Evolutionary conservation across 2,888 invertebrate species (phyloP).

Genomic region (Aelia acuminata): DNA sequence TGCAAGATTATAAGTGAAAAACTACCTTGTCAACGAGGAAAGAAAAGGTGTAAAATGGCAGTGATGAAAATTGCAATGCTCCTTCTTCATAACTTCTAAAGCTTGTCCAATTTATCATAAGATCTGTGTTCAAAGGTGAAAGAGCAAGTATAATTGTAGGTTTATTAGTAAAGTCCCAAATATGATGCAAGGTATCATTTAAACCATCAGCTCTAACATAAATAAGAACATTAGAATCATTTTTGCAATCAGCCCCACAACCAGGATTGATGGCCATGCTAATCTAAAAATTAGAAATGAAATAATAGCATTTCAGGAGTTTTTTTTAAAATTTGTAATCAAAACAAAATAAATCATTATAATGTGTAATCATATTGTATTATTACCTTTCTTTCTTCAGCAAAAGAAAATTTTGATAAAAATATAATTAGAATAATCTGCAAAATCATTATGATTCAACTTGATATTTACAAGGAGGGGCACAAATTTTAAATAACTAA

Average conservation of each 20-base stretch:
- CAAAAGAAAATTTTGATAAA: background rate
- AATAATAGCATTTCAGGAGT: background rate
- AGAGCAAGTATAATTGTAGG: conserved; percentile 75
- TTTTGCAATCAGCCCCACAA: conserved; percentile 67
- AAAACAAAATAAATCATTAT: background rate
- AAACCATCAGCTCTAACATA: conserved; percentile 74
- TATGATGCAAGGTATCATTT: conserved; percentile 76
- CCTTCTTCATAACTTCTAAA: conserved; percentile 67
- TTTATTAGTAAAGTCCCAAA: conserved; percentile 77
- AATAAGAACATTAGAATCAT: conserved; percentile 69
- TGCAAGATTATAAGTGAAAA: conserved; percentile 11
- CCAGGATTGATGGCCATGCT: conserved; percentile 68
- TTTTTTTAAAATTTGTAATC: background rate
- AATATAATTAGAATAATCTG: background rate
- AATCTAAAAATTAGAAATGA: conserved; percentile 66
- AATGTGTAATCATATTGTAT: background rate
- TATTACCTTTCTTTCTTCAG: conserved; percentile 41
- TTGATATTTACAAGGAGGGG: background rate
- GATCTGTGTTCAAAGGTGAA: conserved; percentile 70
- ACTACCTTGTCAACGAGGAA: conserved; percentile 74
- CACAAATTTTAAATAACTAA: background rate
- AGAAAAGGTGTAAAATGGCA: conserved; percentile 75
- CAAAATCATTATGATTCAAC: conserved; percentile 16
- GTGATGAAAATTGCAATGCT: conserved; percentile 70
- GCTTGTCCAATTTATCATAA: conserved; percentile 73